Percentiles rank a stretch among this genome's conserved stretches.
Conservation (phyloP, 2,888 invertebrate species). For the Ectemnius cavifrons region DNA sequence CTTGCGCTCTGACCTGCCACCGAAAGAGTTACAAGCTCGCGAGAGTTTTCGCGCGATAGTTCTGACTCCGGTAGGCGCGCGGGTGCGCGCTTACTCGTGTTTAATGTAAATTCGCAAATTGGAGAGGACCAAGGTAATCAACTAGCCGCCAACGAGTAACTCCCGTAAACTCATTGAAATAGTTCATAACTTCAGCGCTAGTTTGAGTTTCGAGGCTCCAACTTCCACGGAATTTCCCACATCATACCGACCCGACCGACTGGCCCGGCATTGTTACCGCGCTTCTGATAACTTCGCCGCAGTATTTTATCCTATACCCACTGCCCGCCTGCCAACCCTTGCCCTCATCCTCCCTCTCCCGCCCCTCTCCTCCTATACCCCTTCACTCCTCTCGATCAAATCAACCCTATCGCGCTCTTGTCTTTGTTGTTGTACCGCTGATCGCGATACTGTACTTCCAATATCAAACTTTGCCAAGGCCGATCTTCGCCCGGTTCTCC, state of each 20-base stretch:
- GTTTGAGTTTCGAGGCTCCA: slow-evolving; percentile 61
- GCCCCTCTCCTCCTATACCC: neutral
- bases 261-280: slow-evolving; percentile 62
- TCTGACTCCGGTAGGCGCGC: slow-evolving; percentile 13
- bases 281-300: slow-evolving; percentile 55
- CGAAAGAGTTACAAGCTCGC: slow-evolving; percentile 28
- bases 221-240: slow-evolving; percentile 66
- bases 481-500: neutral
- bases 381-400: slow-evolving; percentile 39
- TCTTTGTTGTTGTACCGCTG: slow-evolving; percentile 25
- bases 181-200: slow-evolving; percentile 69
- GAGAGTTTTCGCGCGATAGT: slow-evolving; percentile 60
- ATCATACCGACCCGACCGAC: slow-evolving; percentile 65
- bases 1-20: too few relatives aligned
- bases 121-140: slow-evolving; percentile 68
- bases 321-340: neutral
- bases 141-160: slow-evolving; percentile 68
- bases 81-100: slow-evolving; percentile 46
- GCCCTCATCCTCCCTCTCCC: neutral
- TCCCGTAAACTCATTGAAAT: slow-evolving; percentile 72
- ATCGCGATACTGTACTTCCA: neutral
- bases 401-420: slow-evolving; percentile 69
- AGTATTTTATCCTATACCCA: slow-evolving; percentile 35
- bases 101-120: slow-evolving; percentile 70
- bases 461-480: neutral